A percentile compares a stretch with the other conserved stretches of the same genome.
phyloP scores from a whole-genome alignment of 2,888 invertebrate genomes.

The Hipparchia semele region DNA sequence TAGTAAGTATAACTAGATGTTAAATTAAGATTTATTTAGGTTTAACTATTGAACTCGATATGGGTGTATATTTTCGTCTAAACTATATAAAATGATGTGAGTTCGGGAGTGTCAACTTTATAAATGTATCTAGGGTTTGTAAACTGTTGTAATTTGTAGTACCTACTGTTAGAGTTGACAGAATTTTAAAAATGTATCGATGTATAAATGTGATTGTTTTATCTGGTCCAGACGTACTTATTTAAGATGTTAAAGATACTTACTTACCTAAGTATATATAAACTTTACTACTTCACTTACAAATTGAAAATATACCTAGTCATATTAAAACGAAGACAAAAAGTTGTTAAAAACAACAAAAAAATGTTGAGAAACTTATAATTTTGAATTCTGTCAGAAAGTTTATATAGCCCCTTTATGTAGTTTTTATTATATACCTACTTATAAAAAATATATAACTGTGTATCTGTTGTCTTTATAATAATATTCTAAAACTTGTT shows the following conservation, averaged over 20 bases:
- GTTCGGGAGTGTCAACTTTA: constrained; percentile 28
- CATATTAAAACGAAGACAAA: neutral
- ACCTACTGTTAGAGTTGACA: constrained; percentile 15
- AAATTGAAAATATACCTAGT: neutral
- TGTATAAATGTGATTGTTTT: neutral
- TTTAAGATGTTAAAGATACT: constrained; percentile 12
- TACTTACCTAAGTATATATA: neutral
- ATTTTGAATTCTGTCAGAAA: constrained; percentile 3
- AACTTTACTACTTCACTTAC: constrained; percentile 4
- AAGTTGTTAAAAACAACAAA: neutral
- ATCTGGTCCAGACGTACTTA: constrained; percentile 13
- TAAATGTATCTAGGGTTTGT: constrained; percentile 6
- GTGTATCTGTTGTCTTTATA: constrained; percentile 14
- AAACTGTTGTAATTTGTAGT: constrained; percentile 11
- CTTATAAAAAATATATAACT: constrained; percentile 4
- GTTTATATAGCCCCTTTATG: neutral
- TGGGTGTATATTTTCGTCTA: constrained; percentile 29
- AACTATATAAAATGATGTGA: constrained; percentile 29
- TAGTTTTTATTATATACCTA: constrained; percentile 10
- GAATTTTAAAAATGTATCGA: constrained; percentile 7
- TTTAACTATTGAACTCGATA: constrained; percentile 16
- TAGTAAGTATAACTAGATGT: constrained; percentile 2
- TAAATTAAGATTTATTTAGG: constrained; percentile 10
- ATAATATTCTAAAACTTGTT: constrained; percentile 19
- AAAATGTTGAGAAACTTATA: neutral